These are phyloP conservation scores for Zosterops pallidus DNA, from an alignment of 2,113 vertebrate species.

Conservation along the genomic window DNA sequence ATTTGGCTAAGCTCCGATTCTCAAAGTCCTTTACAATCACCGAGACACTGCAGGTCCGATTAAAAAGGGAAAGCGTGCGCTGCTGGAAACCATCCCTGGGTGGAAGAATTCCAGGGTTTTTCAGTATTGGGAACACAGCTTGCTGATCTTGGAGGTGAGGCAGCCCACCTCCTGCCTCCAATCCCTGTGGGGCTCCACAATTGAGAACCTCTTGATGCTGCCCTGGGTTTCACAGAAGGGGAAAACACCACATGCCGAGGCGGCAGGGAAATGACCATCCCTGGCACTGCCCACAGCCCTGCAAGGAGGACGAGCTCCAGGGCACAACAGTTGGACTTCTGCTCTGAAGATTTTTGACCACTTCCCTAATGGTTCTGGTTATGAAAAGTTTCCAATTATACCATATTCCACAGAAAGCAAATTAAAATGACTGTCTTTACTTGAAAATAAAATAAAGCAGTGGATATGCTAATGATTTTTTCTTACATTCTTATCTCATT, in stretches of 20 bases:
- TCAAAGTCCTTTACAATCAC: constrained; percentile 33
- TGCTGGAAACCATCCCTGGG: constrained; percentile 47
- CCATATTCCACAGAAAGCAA: constrained; percentile 13
- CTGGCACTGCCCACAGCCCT: not conserved
- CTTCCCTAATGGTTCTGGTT: constrained; percentile 15
- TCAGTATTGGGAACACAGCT: not conserved
- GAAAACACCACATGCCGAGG: not conserved
- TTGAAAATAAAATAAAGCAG: not conserved
- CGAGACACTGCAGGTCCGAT: constrained; percentile 45
- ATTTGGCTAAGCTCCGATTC: not conserved
- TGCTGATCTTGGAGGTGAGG: not conserved
- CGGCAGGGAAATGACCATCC: not conserved
- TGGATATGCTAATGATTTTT: constrained; percentile 29
- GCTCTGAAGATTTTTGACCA: constrained; percentile 33
- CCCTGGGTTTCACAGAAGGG: not conserved
- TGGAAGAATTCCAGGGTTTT: constrained; percentile 35
- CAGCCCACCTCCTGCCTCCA: not conserved
- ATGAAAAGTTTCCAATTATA: constrained; percentile 30
- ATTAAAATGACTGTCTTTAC: constrained; percentile 52
- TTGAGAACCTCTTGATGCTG: not conserved
- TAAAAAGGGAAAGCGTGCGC: constrained; percentile 30
- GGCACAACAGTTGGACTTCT: not conserved
- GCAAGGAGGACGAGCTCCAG: not conserved
- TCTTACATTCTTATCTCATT: constrained; percentile 58
- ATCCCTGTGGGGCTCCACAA: accelerated